A percentile compares a stretch with the other conserved stretches of the same genome.
These are phyloP conservation scores for Colaptes auratus DNA, from an alignment of 2,113 vertebrate species.

Conservation along the genomic window DNA sequence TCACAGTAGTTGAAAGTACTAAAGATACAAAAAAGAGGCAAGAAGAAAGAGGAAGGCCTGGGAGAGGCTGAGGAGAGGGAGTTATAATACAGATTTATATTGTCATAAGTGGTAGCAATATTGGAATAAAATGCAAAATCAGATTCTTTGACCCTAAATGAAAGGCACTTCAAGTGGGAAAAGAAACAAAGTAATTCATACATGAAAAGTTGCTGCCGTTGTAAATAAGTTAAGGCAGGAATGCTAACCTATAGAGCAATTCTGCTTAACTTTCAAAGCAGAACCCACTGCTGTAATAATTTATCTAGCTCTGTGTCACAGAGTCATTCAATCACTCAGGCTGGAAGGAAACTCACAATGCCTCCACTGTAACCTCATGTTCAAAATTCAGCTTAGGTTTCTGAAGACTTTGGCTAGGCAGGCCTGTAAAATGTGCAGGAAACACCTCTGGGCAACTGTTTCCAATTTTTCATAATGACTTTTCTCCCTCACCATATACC, in stretches of 20 bases:
- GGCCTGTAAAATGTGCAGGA: neutral
- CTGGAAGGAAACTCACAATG: neutral
- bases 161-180: neutral
- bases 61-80: neutral
- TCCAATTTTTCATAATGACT: neutral
- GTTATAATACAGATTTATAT: neutral
- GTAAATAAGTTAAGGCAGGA: neutral
- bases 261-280: neutral
- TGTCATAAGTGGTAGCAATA: neutral
- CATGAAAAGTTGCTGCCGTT: neutral
- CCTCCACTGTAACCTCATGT: neutral
- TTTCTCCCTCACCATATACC: neutral
- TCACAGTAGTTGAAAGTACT: neutral
- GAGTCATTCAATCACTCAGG: neutral
- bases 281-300: neutral
- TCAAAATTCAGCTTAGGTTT: neutral
- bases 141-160: neutral
- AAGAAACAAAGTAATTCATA: neutral
- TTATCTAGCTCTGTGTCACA: neutral
- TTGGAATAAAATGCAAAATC: neutral
- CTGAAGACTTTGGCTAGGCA: neutral
- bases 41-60: neutral
- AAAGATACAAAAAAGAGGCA: neutral
- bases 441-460: neutral
- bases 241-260: neutral